A percentile compares a stretch with the other conserved stretches of the same genome.
phyloP scores from a whole-genome alignment of 2,888 invertebrate genomes.

The Didymodactylos carnosus region DNA sequence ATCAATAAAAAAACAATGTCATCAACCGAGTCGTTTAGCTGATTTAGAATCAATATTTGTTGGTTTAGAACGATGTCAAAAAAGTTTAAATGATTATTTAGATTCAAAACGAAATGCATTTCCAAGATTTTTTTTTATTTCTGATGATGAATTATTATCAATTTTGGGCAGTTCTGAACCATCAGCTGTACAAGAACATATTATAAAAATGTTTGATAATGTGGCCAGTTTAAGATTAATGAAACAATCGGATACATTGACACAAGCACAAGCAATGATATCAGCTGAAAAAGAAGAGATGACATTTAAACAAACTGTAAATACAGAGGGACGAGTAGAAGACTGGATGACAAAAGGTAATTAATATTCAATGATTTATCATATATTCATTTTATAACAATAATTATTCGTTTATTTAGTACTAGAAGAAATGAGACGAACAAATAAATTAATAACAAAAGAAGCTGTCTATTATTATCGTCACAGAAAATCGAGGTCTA shows the following conservation, averaged over 20 bases:
- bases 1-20: conserved; percentile 59
- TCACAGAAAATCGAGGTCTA: conserved; percentile 49
- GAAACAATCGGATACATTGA: conserved; percentile 46
- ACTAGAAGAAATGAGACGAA: conserved; percentile 58
- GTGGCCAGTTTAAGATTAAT: conserved; percentile 51
- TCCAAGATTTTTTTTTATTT: conserved; percentile 76
- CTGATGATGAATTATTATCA: conserved; percentile 69
- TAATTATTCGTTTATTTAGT: too few relatives aligned
- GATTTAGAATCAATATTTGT: conserved; percentile 53
- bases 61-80: conserved; percentile 69
- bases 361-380: too few relatives aligned
- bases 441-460: conserved; percentile 63
- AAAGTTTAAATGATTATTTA: conserved; percentile 69
- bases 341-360: conserved; percentile 77
- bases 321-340: conserved; percentile 62
- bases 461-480: conserved; percentile 69
- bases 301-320: conserved; percentile 53
- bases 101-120: conserved; percentile 67
- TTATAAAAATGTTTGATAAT: conserved; percentile 88
- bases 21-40: conserved; percentile 49
- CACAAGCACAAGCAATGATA: conserved; percentile 58
- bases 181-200: conserved; percentile 66
- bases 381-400: too few relatives aligned
- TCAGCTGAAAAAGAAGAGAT: conserved; percentile 67
- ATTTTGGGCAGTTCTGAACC: conserved; percentile 69